phyloP scores from a whole-genome alignment of 2,888 invertebrate genomes.

The Catocala nupta region DNA sequence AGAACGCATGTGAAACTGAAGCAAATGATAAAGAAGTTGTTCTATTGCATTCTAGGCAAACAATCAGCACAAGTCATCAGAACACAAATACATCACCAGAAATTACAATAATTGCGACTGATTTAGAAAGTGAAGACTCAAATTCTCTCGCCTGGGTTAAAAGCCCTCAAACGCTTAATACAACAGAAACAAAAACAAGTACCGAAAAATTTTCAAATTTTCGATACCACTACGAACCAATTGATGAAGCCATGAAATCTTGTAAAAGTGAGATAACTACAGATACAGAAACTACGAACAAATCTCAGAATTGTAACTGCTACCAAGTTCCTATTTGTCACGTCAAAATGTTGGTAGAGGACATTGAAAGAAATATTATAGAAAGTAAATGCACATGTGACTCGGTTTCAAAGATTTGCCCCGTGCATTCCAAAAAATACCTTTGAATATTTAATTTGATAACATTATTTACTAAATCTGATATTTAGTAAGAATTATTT shows the following conservation, averaged over 20 bases:
- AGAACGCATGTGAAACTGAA: conserved; percentile 43
- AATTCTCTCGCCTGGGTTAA: conserved; percentile 50
- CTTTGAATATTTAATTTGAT: conserved; percentile 2
- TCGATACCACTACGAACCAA: conserved; percentile 48
- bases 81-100: conserved; percentile 56
- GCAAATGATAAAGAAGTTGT: conserved; percentile 39
- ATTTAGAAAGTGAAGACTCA: conserved; percentile 41
- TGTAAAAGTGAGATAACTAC: conserved; percentile 32
- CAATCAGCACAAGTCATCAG: conserved; percentile 38
- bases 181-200: conserved; percentile 28
- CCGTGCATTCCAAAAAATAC: conserved; percentile 45
- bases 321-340: conserved; percentile 79
- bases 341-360: conserved; percentile 79
- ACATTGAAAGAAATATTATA: conserved; percentile 73
- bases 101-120: conserved; percentile 39
- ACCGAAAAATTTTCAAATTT: conserved; percentile 52
- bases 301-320: conserved; percentile 66
- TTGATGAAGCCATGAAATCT: conserved; percentile 36
- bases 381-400: conserved; percentile 76
- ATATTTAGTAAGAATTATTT: background rate
- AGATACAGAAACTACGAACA: conserved; percentile 9
- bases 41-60: conserved; percentile 56
- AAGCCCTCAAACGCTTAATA: conserved; percentile 21
- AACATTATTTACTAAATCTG: background rate
- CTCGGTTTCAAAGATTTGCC: conserved; percentile 71